A percentile compares a stretch with the other conserved stretches of the same genome.
Conservation (phyloP, 2,113 vertebrate genomes). For the Osmerus mordax region DNA sequence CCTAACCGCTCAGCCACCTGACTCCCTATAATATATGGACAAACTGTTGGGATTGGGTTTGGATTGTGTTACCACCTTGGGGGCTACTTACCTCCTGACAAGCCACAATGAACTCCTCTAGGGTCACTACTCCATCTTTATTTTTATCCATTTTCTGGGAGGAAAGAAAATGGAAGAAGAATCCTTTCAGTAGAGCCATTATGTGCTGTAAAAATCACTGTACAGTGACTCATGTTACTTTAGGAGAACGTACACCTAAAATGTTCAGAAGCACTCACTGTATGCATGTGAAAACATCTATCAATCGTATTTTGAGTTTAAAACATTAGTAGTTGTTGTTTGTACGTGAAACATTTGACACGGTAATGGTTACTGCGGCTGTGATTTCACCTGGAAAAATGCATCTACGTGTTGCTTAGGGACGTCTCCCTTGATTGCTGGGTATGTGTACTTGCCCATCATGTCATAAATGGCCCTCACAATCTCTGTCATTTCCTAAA, state of each 20-base stretch:
- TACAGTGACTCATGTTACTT: too few species aligned
- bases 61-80: not conserved
- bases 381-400: conserved; percentile 86
- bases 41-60: too few species aligned
- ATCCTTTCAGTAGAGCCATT: too few species aligned
- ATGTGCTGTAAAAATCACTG: too few species aligned
- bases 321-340: too few species aligned
- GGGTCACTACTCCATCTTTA: conserved; percentile 95
- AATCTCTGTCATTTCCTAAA: conserved; percentile 96
- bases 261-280: too few species aligned
- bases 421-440: conserved; percentile 90
- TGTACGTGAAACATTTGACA: not conserved
- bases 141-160: conserved; percentile 99
- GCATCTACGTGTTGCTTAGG: conserved; percentile 91
- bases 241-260: too few species aligned
- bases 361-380: not conserved
- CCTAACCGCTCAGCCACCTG: too few species aligned
- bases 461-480: conserved; percentile 97
- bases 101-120: conserved; percentile 93
- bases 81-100: conserved; percentile 88
- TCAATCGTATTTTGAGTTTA: too few species aligned
- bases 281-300: too few species aligned
- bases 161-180: conserved; percentile 3
- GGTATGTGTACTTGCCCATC: conserved; percentile 98
- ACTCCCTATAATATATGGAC: too few species aligned